Evolutionary conservation across 2,797 vertebrate genomes (phyloP).

Genomic region (Poeciliopsis infans): DNA sequence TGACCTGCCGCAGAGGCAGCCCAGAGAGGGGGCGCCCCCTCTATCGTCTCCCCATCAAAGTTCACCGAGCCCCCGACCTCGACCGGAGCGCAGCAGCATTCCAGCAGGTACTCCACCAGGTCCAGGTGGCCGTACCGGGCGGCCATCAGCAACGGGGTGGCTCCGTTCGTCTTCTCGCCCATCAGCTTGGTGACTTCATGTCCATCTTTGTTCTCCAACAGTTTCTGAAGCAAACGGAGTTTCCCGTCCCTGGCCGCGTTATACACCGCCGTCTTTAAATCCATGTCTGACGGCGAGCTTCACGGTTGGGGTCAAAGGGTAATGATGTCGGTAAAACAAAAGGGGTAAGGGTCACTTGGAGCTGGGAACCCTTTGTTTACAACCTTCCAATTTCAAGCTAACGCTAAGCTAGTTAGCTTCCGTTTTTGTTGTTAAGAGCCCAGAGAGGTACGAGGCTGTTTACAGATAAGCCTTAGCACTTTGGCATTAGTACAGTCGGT

Average conservation of each 20-base stretch:
- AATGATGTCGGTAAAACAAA: conserved; percentile 1
- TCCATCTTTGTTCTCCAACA: conserved; percentile 94
- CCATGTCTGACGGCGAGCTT: conserved; percentile 78
- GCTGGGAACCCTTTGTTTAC: conserved; percentile 73
- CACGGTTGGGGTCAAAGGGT: neutral
- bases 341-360: neutral
- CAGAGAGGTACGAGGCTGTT: neutral
- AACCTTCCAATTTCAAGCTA: conserved; percentile 50
- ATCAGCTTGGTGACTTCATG: conserved; percentile 90
- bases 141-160: conserved; percentile 94
- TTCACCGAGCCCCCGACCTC: conserved; percentile 96
- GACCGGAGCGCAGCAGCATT: conserved; percentile 92
- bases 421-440: conserved; percentile 17
- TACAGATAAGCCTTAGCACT: neutral
- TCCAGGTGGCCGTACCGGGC: conserved; percentile 95
- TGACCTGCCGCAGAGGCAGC: conserved; percentile 96
- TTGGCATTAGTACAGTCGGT: neutral
- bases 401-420: conserved; percentile 3
- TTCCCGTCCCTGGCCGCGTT: conserved; percentile 98
- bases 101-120: conserved; percentile 94
- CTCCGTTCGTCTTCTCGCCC: conserved; percentile 95
- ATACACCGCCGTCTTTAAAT: conserved; percentile 98
- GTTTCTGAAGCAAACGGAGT: conserved; percentile 93
- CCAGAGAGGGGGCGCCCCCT: conserved; percentile 96
- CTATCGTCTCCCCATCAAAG: conserved; percentile 98